Percentiles rank a stretch among this genome's conserved stretches.
Evolutionary conservation across 1,140 invertebrate species (phyloP).

Genomic region (Doryteuthis pealeii): DNA sequence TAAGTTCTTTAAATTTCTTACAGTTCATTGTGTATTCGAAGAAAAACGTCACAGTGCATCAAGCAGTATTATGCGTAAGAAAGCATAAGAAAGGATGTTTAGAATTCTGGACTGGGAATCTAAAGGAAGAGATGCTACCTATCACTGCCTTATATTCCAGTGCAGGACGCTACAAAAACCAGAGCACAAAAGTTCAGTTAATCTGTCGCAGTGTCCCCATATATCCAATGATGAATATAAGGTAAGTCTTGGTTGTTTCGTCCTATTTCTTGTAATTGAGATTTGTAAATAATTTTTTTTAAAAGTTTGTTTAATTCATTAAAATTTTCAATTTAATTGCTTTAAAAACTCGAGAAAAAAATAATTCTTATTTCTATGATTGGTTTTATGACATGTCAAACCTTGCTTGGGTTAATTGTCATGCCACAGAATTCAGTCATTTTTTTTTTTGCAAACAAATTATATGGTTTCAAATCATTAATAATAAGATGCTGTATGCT

Average conservation of each 20-base stretch:
- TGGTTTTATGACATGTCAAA: no score
- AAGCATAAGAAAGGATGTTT: conserved; percentile 65
- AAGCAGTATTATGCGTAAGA: conserved; percentile 77
- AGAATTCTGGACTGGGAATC: conserved; percentile 73
- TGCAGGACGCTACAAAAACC: conserved; percentile 83
- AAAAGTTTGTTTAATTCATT: no score
- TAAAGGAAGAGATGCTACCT: conserved; percentile 70
- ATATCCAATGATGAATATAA: conserved; percentile 75
- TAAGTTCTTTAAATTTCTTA: conserved; percentile 38
- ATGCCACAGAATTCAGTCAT: no score
- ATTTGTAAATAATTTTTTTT: no score
- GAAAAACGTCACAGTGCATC: conserved; percentile 74
- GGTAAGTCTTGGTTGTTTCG: conserved; percentile 59
- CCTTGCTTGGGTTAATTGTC: no score
- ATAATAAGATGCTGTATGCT: no score
- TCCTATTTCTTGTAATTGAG: no score
- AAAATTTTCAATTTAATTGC: no score
- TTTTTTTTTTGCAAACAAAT: no score
- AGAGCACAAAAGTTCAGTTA: conserved; percentile 75
- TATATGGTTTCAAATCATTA: no score
- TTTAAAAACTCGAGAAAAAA: no score
- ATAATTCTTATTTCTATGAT: no score
- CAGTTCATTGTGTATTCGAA: conserved; percentile 61
- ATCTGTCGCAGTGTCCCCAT: conserved; percentile 74
- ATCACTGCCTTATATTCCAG: conserved; percentile 87